Evolutionary conservation across 1,140 invertebrate genomes (phyloP).

Genomic region (Hyles vespertilio): DNA sequence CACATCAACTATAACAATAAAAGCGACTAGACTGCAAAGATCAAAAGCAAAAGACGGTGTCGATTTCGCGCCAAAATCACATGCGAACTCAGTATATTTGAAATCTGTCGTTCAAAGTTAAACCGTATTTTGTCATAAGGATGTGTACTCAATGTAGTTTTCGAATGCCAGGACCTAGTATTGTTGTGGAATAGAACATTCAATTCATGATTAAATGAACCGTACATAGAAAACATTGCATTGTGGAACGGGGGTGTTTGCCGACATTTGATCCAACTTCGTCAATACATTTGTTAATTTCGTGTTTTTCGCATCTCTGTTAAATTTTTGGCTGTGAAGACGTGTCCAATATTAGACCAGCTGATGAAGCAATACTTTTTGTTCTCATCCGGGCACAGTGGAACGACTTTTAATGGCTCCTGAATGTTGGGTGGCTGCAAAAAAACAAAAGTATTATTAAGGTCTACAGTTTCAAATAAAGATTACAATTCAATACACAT

Average conservation of each 20-base stretch:
- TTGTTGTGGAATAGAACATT: constrained; percentile 83
- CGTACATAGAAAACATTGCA: constrained; percentile 81
- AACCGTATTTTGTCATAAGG: constrained; percentile 50
- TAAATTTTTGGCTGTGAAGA: constrained; percentile 78
- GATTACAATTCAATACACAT: too few relatives aligned
- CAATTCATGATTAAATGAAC: constrained; percentile 77
- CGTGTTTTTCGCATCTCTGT: constrained; percentile 76
- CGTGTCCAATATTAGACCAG: constrained; percentile 80
- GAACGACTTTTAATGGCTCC: constrained; percentile 24
- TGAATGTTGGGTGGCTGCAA: neutral
- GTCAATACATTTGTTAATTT: constrained; percentile 81
- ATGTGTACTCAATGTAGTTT: constrained; percentile 56
- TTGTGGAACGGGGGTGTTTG: constrained; percentile 75
- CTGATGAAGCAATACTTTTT: constrained; percentile 80
- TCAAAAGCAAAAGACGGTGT: constrained; percentile 18
- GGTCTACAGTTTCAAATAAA: constrained; percentile 1
- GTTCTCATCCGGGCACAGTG: constrained; percentile 75
- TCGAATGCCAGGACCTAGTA: constrained; percentile 69
- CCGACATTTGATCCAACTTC: constrained; percentile 81
- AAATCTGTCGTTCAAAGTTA: constrained; percentile 50
- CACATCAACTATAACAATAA: constrained; percentile 7
- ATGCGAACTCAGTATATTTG: constrained; percentile 26
- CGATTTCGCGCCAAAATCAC: constrained; percentile 20
- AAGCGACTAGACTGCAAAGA: constrained; percentile 25
- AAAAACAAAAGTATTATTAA: constrained; percentile 2